These are phyloP conservation scores for Lates calcarifer DNA, from an alignment of 2,113 vertebrate genomes.

Conservation along the genomic window DNA sequence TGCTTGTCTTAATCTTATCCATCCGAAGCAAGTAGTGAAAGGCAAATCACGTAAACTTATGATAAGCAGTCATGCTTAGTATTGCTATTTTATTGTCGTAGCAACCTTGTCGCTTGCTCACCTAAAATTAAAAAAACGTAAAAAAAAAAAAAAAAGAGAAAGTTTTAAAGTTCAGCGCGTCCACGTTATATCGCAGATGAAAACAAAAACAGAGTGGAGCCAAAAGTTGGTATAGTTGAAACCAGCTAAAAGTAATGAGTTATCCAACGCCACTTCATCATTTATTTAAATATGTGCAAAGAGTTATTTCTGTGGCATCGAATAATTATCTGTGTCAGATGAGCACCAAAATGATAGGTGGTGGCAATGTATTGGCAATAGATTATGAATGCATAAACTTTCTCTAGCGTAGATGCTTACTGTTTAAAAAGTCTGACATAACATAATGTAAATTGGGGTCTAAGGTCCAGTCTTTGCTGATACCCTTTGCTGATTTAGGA, in stretches of 20 bases:
- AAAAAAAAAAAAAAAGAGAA: neutral
- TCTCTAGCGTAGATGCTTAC: neutral
- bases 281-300: too few relatives aligned
- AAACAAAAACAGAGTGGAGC: neutral
- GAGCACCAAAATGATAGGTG: too few relatives aligned
- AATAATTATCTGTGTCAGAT: neutral
- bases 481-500: constrained; percentile 18
- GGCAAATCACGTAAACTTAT: neutral
- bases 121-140: neutral
- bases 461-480: neutral
- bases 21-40: neutral
- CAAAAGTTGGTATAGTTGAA: neutral
- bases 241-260: neutral
- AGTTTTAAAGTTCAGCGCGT: neutral
- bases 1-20: too few relatives aligned
- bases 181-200: neutral
- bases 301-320: neutral
- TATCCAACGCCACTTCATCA: too few relatives aligned
- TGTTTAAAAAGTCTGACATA: neutral
- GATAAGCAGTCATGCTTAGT: neutral
- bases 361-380: neutral
- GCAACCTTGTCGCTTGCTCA: neutral
- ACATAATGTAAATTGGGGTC: neutral
- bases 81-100: neutral
- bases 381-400: too few relatives aligned